Evolutionary conservation across 2,113 vertebrate genomes (phyloP).

Genomic region (pig (Sus scrofa)): T2T-Sscrofa CM000812.6:77842001-77842500

Average conservation of each 20-base stretch:
- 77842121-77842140: not conserved
- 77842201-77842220: not conserved
- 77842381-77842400: slow-evolving; percentile 54
- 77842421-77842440: slow-evolving; percentile 4
- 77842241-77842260: slow-evolving; percentile 38
- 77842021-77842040: not conserved
- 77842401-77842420: slow-evolving; percentile 62
- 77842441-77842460: slow-evolving; percentile 20
- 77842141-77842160: not conserved
- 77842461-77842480: not conserved
- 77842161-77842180: slow-evolving; percentile 8
- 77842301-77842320: not conserved
- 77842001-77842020: not conserved
- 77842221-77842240: slow-evolving; percentile 32
- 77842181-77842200: slow-evolving; percentile 53
- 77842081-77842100: not conserved
- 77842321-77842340: not conserved
- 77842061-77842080: not conserved
- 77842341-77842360: not conserved
- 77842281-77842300: slow-evolving; percentile 57
- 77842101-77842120: not conserved
- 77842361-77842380: slow-evolving; percentile 34
- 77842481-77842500: not conserved
- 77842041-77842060: not conserved
- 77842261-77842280: slow-evolving; percentile 56